phyloP scores from a whole-genome alignment of 1,140 invertebrate genomes.

The Caenorhabditis remanei region DNA sequence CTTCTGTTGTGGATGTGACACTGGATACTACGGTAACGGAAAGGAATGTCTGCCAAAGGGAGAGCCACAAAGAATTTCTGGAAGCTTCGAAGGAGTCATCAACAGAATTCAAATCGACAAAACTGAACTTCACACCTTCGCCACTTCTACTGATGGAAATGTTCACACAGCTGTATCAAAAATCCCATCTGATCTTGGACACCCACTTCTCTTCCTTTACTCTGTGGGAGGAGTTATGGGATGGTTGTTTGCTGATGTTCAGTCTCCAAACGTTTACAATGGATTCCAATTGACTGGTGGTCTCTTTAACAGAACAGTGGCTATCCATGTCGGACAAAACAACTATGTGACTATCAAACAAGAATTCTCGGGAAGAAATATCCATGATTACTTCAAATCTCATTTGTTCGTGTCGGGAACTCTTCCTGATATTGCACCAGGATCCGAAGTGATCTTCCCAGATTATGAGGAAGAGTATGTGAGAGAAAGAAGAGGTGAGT shows the following conservation, averaged over 20 bases:
- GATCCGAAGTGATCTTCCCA: slow-evolving; percentile 83
- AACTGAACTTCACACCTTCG: slow-evolving; percentile 91
- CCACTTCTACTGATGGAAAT: slow-evolving; percentile 88
- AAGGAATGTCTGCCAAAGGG: slow-evolving; percentile 87
- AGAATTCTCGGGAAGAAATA: slow-evolving; percentile 88
- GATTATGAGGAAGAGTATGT: slow-evolving; percentile 89
- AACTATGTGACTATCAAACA: slow-evolving; percentile 84
- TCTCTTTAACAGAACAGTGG: slow-evolving; percentile 67
- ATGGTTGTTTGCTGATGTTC: slow-evolving; percentile 89
- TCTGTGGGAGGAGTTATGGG: slow-evolving; percentile 87
- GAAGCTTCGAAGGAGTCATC: slow-evolving; percentile 85
- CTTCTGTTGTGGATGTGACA: slow-evolving; percentile 88
- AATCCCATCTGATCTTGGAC: slow-evolving; percentile 84
- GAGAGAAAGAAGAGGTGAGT: slow-evolving; percentile 81
- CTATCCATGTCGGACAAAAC: slow-evolving; percentile 66
- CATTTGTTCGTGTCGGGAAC: slow-evolving; percentile 86
- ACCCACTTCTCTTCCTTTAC: slow-evolving; percentile 85
- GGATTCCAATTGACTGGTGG: slow-evolving; percentile 70
- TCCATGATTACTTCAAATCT: slow-evolving; percentile 88
- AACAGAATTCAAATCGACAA: slow-evolving; percentile 85
- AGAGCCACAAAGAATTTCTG: slow-evolving; percentile 87
- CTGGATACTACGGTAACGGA: slow-evolving; percentile 90
- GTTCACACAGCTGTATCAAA: slow-evolving; percentile 89
- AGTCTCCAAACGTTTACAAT: slow-evolving; percentile 57
- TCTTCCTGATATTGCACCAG: slow-evolving; percentile 83